Evolutionary conservation across 2,888 invertebrate species (phyloP), one percentile per base, ranked within the genome.

Genomic region (Tinea trinotella): DNA sequence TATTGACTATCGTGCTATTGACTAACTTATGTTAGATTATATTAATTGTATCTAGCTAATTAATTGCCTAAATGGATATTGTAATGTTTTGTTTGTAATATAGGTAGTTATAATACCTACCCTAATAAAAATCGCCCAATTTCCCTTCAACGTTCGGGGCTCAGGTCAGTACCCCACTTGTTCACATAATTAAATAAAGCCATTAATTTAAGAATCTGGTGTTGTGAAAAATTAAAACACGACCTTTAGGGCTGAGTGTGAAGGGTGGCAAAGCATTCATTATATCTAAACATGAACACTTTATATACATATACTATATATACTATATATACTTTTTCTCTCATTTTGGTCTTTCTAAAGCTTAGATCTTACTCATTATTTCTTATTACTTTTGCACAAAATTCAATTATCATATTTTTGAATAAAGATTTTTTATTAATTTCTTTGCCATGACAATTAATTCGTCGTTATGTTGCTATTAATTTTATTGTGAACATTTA

Each of bases 231-330:
- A 40, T 40, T 40, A 40, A 40, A 40, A 40, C 15, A 13, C 40
- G 40, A 40, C 40, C 40, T 40, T 30, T 40, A 40, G 40, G 15
- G 40, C 40, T 40, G 40, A 40, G n/a, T 15, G 12, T 40, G 40
- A 40, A 15, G 13, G 40, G 40, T 13, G 40, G 3, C 40, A 15
- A 30, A 30, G 30, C 30, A 30, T 30, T 30, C 30, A 30, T 30
- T 2, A 1, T 4, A 7, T n/a, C 2, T n/a, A 30, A 4, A 30
- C 30, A n/a, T 30, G n/a, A 2, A 30, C 30, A 4, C 30, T 30
- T 10, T 10, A 30, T 7, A n/a, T 30, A 30, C 7, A 22, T 3
- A 22, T 5, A 22, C 7, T 4, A n/a, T n/a, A n/a, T n/a, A n/a
- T n/a, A n/a, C n/a, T n/a, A n/a, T n/a, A n/a, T n/a, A n/a, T n/a